These are phyloP conservation scores for Eristalis intricaria DNA, from an alignment of 2,888 invertebrate species.

Conservation along the genomic window DNA sequence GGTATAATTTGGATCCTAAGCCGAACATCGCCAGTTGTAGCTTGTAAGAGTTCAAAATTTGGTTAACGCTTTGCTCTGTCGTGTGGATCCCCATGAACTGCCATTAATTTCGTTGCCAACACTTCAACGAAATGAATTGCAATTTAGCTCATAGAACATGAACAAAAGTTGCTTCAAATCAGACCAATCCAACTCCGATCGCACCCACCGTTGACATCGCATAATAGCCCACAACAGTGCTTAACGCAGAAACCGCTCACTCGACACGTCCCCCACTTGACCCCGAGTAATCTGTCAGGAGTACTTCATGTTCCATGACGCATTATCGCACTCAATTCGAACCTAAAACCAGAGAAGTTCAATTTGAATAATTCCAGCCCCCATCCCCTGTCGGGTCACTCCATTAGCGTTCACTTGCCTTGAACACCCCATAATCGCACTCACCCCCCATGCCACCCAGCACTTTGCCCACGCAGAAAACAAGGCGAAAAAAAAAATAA, in stretches of 20 bases:
- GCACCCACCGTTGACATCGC: background rate
- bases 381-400: slow-evolving; percentile 4
- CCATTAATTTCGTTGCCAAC: too few species aligned
- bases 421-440: background rate
- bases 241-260: background rate
- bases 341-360: slow-evolving; percentile 39
- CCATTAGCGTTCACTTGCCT: slow-evolving; percentile 64
- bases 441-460: background rate
- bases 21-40: too few species aligned
- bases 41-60: too few species aligned
- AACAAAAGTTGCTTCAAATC: too few species aligned
- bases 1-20: too few species aligned
- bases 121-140: too few species aligned
- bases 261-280: background rate
- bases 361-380: slow-evolving; percentile 59
- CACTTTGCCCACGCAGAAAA: slow-evolving; percentile 1
- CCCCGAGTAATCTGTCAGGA: slow-evolving; percentile 17
- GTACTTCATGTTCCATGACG: slow-evolving; percentile 17
- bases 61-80: too few species aligned
- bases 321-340: slow-evolving; percentile 61
- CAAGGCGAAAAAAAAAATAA: slow-evolving; percentile 15
- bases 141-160: too few species aligned
- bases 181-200: background rate
- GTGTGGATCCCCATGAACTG: too few species aligned
- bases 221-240: background rate